Percentiles rank a stretch among this genome's conserved stretches.
phyloP scores from a whole-genome alignment of 1,140 invertebrate species.

The Caenorhabditis latens region DNA sequence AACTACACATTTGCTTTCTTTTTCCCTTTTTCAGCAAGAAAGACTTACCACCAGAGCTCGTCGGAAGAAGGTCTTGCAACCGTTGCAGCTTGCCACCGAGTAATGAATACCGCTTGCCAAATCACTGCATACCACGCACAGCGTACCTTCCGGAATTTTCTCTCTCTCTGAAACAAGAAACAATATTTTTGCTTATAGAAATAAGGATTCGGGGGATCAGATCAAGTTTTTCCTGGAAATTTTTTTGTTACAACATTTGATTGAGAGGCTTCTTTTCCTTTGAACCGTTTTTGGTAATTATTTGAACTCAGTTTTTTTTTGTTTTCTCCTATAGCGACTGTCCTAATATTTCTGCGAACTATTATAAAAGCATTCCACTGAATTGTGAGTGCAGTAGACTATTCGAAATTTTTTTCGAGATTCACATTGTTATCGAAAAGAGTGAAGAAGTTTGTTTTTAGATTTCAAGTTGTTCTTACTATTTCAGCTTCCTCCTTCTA shows the following conservation, averaged over 20 bases:
- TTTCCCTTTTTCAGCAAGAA: neutral
- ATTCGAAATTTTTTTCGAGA: too few relatives aligned
- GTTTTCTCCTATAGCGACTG: too few relatives aligned
- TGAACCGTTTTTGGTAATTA: too few relatives aligned
- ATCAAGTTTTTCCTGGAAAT: too few relatives aligned
- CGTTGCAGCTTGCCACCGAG: slow-evolving; percentile 65
- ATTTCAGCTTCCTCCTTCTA: neutral
- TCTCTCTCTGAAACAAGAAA: slow-evolving; percentile 61
- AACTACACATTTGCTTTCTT: slow-evolving; percentile 14
- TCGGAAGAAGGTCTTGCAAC: slow-evolving; percentile 75
- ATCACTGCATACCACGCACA: slow-evolving; percentile 75
- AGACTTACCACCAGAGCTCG: slow-evolving; percentile 75
- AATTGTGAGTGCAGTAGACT: too few relatives aligned
- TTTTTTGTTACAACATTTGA: too few relatives aligned
- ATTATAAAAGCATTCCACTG: too few relatives aligned
- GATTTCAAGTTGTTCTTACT: neutral
- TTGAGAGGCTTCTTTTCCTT: too few relatives aligned
- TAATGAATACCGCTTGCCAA: slow-evolving; percentile 73
- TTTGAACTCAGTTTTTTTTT: too few relatives aligned
- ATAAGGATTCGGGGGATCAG: neutral
- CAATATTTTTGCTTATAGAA: neutral
- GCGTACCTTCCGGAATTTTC: slow-evolving; percentile 71
- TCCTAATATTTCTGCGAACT: too few relatives aligned
- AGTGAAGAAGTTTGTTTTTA: neutral
- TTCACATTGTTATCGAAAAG: too few relatives aligned